These are phyloP conservation scores for Paracanthobrama guichenoti DNA, from an alignment of 2,113 vertebrate genomes.

Conservation along the genomic window DNA sequence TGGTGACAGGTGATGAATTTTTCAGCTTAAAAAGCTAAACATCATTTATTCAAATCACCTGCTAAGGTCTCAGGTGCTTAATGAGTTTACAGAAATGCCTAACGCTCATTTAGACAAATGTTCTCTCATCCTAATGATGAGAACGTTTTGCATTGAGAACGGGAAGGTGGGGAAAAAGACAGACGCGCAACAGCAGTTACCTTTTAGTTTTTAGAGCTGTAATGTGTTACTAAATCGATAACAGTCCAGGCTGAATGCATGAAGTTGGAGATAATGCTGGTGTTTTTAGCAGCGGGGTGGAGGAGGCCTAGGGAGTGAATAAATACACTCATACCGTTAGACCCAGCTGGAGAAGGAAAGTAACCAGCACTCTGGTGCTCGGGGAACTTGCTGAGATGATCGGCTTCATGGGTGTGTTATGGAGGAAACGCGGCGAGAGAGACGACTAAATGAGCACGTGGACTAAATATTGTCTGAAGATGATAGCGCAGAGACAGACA, in stretches of 20 bases:
- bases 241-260: constrained; percentile 66
- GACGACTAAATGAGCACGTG: constrained; percentile 44
- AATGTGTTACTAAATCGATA: constrained; percentile 75
- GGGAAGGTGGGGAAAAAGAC: background rate
- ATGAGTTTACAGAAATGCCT: constrained; percentile 76
- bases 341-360: constrained; percentile 62
- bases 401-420: constrained; percentile 71
- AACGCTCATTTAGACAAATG: constrained; percentile 77
- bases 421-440: constrained; percentile 63
- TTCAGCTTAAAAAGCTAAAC: constrained; percentile 78
- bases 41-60: constrained; percentile 80
- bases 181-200: constrained; percentile 42
- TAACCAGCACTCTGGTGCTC: constrained; percentile 67
- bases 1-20: constrained; percentile 77
- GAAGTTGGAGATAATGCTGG: constrained; percentile 67
- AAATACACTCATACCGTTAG: constrained; percentile 69
- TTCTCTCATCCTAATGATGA: constrained; percentile 73
- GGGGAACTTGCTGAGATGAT: constrained; percentile 73
- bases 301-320: constrained; percentile 64
- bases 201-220: constrained; percentile 65
- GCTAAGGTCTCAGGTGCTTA: constrained; percentile 75
- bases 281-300: constrained; percentile 73
- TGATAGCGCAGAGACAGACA: constrained; percentile 15
- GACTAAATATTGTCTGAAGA: constrained; percentile 30
- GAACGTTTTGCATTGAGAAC: constrained; percentile 59